These are phyloP conservation scores for Patella ulyssiponensis DNA, from an alignment of 2,888 invertebrate species.

Conservation along the genomic window DNA sequence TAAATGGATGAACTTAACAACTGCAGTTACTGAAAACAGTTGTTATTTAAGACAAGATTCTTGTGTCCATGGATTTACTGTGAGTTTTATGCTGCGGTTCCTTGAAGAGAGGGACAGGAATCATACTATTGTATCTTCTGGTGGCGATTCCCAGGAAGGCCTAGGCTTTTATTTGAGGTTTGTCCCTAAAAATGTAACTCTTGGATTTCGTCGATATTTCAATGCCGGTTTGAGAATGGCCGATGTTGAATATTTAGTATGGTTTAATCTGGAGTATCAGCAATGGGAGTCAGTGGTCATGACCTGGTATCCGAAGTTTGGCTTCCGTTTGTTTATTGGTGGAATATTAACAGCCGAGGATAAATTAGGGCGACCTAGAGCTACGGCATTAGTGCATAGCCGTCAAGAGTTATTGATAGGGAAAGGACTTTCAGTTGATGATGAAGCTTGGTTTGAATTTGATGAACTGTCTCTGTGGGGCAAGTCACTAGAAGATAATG, in stretches of 20 bases:
- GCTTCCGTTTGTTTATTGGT: constrained; percentile 34
- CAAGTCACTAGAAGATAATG: constrained; percentile 27
- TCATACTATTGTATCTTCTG: constrained; percentile 34
- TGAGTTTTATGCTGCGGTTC: constrained; percentile 31
- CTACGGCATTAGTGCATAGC: constrained; percentile 3
- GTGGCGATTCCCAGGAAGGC: constrained; percentile 31
- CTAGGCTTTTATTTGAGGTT: constrained; percentile 31
- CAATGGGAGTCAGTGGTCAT: constrained; percentile 33
- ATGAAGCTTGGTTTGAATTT: constrained; percentile 24
- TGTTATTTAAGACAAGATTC: constrained; percentile 26
- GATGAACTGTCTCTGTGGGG: constrained; percentile 31
- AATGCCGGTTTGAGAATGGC: constrained; percentile 27
- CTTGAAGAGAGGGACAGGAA: constrained; percentile 28
- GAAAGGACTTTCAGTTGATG: not conserved
- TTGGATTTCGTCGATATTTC: constrained; percentile 39
- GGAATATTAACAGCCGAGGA: constrained; percentile 29
- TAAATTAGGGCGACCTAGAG: constrained; percentile 11
- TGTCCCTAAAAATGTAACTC: constrained; percentile 34
- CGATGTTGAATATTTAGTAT: constrained; percentile 29
- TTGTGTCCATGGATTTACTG: constrained; percentile 36
- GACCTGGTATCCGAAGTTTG: constrained; percentile 31
- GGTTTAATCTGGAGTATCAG: constrained; percentile 34
- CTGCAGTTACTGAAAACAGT: constrained; percentile 4
- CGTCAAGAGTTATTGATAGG: constrained; percentile 11
- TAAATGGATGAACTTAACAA: constrained; percentile 30